Percentiles rank a stretch among this genome's conserved stretches.
Evolutionary conservation across 1,140 invertebrate genomes (phyloP).

Genomic region (Drosophila jambulina): DNA sequence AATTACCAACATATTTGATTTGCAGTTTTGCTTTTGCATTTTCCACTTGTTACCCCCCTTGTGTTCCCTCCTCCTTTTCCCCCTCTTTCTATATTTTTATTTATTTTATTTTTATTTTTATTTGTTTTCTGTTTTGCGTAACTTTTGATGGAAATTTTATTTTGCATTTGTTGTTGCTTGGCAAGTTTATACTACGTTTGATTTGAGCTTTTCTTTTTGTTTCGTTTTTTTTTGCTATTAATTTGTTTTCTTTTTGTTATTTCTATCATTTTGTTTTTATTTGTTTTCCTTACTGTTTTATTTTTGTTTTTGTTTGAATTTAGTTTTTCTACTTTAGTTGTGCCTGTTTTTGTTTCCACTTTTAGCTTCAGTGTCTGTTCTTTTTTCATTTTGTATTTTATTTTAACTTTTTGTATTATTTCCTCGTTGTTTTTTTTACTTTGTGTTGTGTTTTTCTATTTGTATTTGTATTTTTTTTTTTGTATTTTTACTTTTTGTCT

Average conservation of each 20-base stretch:
- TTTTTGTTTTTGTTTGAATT: constrained; percentile 12
- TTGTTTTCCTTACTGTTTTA: not conserved
- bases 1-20: constrained; percentile 63
- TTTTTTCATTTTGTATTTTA: constrained; percentile 34
- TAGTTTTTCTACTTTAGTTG: constrained; percentile 15
- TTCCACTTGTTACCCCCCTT: not conserved
- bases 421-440: not conserved
- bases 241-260: too few relatives aligned
- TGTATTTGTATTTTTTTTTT: too few relatives aligned
- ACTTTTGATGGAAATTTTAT: constrained; percentile 35
- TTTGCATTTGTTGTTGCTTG: constrained; percentile 6
- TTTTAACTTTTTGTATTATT: not conserved
- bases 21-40: constrained; percentile 35
- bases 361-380: constrained; percentile 49
- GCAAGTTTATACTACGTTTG: constrained; percentile 50
- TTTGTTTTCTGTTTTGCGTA: constrained; percentile 41
- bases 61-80: not conserved
- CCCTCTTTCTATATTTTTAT: not conserved
- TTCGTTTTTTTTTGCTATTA: too few relatives aligned
- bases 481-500: constrained; percentile 24
- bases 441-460: constrained; percentile 5
- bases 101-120: constrained; percentile 22
- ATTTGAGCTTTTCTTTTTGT: constrained; percentile 20
- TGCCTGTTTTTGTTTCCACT: constrained; percentile 46
- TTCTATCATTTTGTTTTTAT: too few relatives aligned